Base-by-base conservation (phyloP, 2,888 invertebrate genomes). In the Orthosia gothica region DNA sequence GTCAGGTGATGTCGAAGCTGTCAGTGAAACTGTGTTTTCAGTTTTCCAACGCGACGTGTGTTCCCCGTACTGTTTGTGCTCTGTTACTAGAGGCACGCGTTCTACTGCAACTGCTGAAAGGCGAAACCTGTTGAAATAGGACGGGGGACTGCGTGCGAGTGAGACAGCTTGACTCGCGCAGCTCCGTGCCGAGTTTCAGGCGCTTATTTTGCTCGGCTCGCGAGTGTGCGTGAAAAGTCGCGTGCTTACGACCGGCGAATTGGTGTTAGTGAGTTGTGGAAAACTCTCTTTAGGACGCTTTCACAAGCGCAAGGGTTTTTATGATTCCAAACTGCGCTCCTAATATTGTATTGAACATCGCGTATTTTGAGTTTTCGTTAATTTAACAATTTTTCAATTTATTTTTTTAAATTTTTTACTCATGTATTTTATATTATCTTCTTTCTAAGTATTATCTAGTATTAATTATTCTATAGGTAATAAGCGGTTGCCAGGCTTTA, bases 111-210 rank as follows among this genome's bases (percentile, higher is more conserved):
- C 93, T 91, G 92, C 94, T 96, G 95, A 96, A 95, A 96, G 92
- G 94, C 94, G 95, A 96, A 96, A 96, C 96, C 96, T 96, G 96
- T 96, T 96, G 96, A 96, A 96, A 95, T 96, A 93, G 95, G 94
- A 95, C 92, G 87, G 93, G 91, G 91, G 91, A 92, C 93, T 91
- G 92, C 74, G 96, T 79, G 93, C 84, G 93, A 96, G 88, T 69
- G 93, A 90, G 95, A 96, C 84, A 85, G 78, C 71, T 65, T 13
- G 63, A 76, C 54, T 70, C 88, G 87, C 89, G 79, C 89, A 74
- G 83, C 85, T 76, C 87, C 92, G 90, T 90, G 76, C 79, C 80
- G 83, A 91, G 85, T 94, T 96, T 95, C 95, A 94, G 95, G 89
- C 93, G 95, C 93, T 95, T 95, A 94, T 95, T 95, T 94, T 93